Evolutionary conservation across 2,797 vertebrate species (phyloP), one percentile per base, ranked within the genome.

Genomic region (Avahi laniger): DNA sequence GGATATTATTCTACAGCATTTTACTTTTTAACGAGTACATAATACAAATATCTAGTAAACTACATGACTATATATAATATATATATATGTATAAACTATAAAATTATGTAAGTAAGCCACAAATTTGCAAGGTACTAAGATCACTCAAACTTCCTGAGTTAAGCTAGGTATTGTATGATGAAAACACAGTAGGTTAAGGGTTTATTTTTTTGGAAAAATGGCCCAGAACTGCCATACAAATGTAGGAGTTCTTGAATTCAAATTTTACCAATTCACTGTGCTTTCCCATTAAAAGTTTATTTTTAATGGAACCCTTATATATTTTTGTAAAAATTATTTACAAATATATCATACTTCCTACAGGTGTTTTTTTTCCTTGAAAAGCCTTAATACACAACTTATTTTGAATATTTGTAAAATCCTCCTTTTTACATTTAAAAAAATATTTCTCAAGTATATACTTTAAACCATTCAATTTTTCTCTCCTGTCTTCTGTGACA

Each of bases 391-490:
- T 15, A 63, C 3, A 41, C 63, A 79, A 73, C 18, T 38, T 89
- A 81, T 78, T 95, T 93, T 79, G 78, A 95, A 88, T 91, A 65
- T 86, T 85, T 91, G 12, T 92, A 90, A 86, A 96, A 73, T 89
- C 89, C 48, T 78, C 15, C 14, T 75, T 89, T 93, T 76, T 82
- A 79, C 5, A 73, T 84, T 93, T 46, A n/a, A 65, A 63, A 93
- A 93, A 54, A 48, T 63, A 69, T 90, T 93, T 94, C 22, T 89
- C 33, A 22, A 30, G 30, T 80, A 52, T 84, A 65, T 63, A 90
- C 5, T 63, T 94, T 84, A 65, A 87, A 59, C 4, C 20, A 65
- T 88, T 76, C 46, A 43, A 26, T 52, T 92, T 92, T 95, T 82
- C 46, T 87, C 24, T 15, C 7, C n/a, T 79, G 4, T 92, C 46